Percentiles rank a stretch among this genome's conserved stretches.
Evolutionary conservation across 35 echinoderm and acorn worm species (phyloP).

Genomic region (Apostichopus californicus): DNA sequence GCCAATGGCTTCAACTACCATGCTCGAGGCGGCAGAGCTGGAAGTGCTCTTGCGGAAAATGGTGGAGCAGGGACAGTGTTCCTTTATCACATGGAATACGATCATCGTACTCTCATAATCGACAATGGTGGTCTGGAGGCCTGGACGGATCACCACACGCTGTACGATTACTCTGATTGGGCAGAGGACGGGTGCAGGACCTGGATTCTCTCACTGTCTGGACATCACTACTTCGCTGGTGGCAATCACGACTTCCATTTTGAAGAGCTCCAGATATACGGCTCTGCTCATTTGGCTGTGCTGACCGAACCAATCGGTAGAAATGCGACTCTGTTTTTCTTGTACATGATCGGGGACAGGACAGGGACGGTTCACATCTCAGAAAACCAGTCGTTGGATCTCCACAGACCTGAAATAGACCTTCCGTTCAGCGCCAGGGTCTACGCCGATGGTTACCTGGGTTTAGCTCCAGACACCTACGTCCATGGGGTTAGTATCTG

Average conservation of each 20-base stretch:
- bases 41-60: slow-evolving; percentile 60
- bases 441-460: slow-evolving; percentile 78
- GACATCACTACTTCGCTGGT: slow-evolving; percentile 80
- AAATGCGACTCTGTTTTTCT: slow-evolving; percentile 70
- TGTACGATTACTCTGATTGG: slow-evolving; percentile 72
- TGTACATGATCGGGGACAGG: slow-evolving; percentile 94
- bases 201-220: slow-evolving; percentile 89
- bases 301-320: slow-evolving; percentile 74
- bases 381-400: slow-evolving; percentile 67
- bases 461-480: slow-evolving; percentile 80
- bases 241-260: slow-evolving; percentile 78
- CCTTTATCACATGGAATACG: slow-evolving; percentile 78
- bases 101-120: slow-evolving; percentile 82
- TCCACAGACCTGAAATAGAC: slow-evolving; percentile 85
- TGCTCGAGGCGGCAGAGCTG: slow-evolving; percentile 70
- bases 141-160: slow-evolving; percentile 37
- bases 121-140: slow-evolving; percentile 86
- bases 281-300: slow-evolving; percentile 77
- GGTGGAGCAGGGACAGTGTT: slow-evolving; percentile 87
- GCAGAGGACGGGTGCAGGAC: slow-evolving; percentile 77
- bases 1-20: slow-evolving; percentile 81
- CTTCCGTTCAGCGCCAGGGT: slow-evolving; percentile 82
- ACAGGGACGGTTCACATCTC: slow-evolving; percentile 86
- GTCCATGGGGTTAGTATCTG: slow-evolving; percentile 89
- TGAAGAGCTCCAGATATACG: slow-evolving; percentile 92